phyloP scores from a whole-genome alignment of 2,113 vertebrate genomes.

The Leucosticte australis region DNA sequence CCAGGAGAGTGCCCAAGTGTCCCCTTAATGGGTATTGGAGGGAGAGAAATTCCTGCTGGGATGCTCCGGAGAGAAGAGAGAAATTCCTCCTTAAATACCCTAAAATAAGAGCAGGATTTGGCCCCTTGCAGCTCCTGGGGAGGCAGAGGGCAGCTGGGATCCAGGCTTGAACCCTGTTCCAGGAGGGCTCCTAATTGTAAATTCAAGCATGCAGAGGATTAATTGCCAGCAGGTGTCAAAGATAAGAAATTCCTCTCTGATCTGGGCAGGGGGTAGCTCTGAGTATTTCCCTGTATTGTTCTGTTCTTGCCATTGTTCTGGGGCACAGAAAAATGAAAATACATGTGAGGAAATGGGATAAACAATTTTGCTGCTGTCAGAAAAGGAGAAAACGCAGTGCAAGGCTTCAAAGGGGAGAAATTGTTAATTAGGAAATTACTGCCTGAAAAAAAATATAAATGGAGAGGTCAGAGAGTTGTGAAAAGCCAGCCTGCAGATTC shows the following conservation, averaged over 20 bases:
- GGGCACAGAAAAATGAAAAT: background rate
- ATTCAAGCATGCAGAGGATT: background rate
- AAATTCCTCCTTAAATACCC: background rate
- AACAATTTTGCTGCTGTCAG: background rate
- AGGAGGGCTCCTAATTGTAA: background rate
- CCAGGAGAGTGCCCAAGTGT: background rate
- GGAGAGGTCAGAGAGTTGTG: background rate
- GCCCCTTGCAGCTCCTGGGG: background rate
- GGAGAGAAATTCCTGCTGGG: background rate
- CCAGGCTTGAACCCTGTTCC: accelerated
- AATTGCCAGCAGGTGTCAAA: conserved; percentile 48
- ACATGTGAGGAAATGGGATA: background rate
- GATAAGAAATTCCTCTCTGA: conserved; percentile 19
- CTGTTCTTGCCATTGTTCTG: background rate
- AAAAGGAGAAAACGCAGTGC: background rate
- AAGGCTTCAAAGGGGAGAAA: background rate
- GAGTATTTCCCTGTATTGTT: background rate
- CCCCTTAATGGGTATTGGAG: accelerated
- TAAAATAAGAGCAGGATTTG: background rate
- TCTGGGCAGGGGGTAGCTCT: conserved; percentile 23
- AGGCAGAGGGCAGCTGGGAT: background rate
- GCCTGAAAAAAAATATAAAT: background rate
- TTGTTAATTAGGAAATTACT: conserved; percentile 36
- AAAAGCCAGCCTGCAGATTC: background rate
- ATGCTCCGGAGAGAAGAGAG: background rate